Base-by-base conservation (phyloP, 2,888 invertebrate species). In the Phyllotreta striolata region DNA sequence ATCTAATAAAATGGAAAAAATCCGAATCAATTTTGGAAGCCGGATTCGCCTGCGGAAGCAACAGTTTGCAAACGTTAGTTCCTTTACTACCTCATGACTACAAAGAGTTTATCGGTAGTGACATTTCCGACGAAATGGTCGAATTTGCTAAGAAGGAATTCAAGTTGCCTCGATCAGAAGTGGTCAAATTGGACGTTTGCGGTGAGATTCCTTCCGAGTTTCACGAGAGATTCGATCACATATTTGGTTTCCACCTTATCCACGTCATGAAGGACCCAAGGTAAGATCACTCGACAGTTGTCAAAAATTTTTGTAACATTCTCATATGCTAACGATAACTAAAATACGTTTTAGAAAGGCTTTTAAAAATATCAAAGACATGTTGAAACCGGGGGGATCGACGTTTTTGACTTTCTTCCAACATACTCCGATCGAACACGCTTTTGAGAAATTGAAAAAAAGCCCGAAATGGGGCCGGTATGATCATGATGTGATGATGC, bases 1-100 rank as follows among this genome's bases (percentile, higher is more conserved):
- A 56, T 51, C 9, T 56, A 3, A 34, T 62, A 5, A 56, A 47
- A 55, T 62, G 62, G 62, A 62, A 56, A 46, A 47, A 41, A 14
- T 37, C 49, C 3, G 13, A 24, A 8, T 49, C 62, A 1, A 56
- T 62, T 14, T n/a, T 62, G 34, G 62, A 62, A 49, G 12, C 47
- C n/a, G 62, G 62, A 6, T 9, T 9, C 12, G 62, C 10, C 0
- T 47, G 47, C 40, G 62, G 62, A 10, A 37, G 38, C 5, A 47
- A 37, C 14, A 47, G 55, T 2, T 5, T 24, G 41, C 24, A 14
- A 12, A 10, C 14, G 1, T 6, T 62, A 0, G 2, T 7, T 6
- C 62, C 62, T 10, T n/a, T 40, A 6, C 4, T 62, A 3, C 62
- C 62, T 10, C 10, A 40, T 14, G 55, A 55, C 14, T 55, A 55